These are phyloP conservation scores for Hydrotaea diabolus DNA, from an alignment of 2,888 invertebrate genomes.

Conservation along the genomic window DNA sequence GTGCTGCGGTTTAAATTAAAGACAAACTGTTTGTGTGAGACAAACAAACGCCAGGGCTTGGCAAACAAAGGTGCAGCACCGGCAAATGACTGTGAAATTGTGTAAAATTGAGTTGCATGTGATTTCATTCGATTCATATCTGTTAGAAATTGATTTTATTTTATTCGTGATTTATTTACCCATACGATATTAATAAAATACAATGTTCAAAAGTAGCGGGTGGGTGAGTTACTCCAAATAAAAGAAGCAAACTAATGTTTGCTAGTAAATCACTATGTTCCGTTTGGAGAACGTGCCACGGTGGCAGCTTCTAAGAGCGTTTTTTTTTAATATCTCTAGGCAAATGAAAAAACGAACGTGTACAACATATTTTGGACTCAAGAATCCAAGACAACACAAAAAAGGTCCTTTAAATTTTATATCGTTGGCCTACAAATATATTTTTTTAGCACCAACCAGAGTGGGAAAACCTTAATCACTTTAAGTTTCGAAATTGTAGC, in stretches of 20 bases:
- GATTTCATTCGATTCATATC: constrained; percentile 6
- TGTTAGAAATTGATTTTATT: constrained; percentile 22
- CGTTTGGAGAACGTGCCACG: not conserved
- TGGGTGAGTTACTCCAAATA: not conserved
- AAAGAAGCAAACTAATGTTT: not conserved
- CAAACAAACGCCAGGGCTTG: not conserved
- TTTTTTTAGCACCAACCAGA: no score
- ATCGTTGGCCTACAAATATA: no score
- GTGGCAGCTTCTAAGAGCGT: not conserved
- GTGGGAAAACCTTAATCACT: no score
- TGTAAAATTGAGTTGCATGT: constrained; percentile 2
- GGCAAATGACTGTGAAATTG: not conserved
- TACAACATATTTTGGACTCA: no score
- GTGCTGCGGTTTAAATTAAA: constrained; percentile 11
- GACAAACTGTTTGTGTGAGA: not conserved
- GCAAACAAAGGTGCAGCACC: not conserved
- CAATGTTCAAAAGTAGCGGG: no score
- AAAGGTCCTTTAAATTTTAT: no score
- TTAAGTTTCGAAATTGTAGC: no score
- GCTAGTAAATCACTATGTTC: not conserved
- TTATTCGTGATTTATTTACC: not conserved
- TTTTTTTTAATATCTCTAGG: not conserved
- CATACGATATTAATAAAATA: no score
- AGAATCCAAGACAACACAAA: no score
- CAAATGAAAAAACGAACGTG: no score